Evolutionary conservation across 2,797 vertebrate genomes (phyloP), one percentile per base, ranked within the genome.

Genomic region (Muscicapa striata): DNA sequence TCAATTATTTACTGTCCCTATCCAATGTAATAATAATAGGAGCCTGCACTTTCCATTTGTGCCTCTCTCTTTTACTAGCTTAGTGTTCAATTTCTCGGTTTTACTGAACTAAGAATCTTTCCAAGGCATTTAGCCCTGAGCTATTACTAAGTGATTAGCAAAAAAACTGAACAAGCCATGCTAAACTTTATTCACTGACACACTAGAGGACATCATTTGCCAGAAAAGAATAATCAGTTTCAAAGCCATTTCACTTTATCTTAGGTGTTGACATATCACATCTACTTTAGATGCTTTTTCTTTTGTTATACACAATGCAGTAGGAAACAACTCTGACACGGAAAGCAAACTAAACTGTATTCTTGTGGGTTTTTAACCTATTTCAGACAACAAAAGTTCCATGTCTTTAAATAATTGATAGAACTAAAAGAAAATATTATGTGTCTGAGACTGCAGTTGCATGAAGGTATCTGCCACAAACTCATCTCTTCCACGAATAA

Each of bases 1-100:
- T 97, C 93, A 97, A 95, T 97, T 98, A 97, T 98, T 97, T 97
- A 97, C 96, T 90, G 80, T 27, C 63, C 52, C 74, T 94, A 77
- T 96, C 89, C 70, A 94, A 84, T 91, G 73, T 91, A 82, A 97
- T 96, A 97, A 94, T 97, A 97, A 97, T 88, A 95, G 80, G 74
- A 92, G 38, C 34, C 72, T 94, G 19, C 29, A 55, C 16, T 89
- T 96, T 86, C 86, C 26, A 34, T 79, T 55, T 55, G 38, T 92
- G 45, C 67, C 26, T 95, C 27, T 59, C 49, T 55, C 21, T 92
- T 64, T 89, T 57, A 84, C 49, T 41, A 63, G 54, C 27, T 81
- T 82, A 86, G 40, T 73, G 48, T 66, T 84, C 51, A 72, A 13
- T 61, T 95, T 61, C 63, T 93, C 72, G 51, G 9, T 76, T 94